Evolutionary conservation across 2,888 invertebrate species (phyloP).

Genomic region (Scaptomyza polygonia): DNA sequence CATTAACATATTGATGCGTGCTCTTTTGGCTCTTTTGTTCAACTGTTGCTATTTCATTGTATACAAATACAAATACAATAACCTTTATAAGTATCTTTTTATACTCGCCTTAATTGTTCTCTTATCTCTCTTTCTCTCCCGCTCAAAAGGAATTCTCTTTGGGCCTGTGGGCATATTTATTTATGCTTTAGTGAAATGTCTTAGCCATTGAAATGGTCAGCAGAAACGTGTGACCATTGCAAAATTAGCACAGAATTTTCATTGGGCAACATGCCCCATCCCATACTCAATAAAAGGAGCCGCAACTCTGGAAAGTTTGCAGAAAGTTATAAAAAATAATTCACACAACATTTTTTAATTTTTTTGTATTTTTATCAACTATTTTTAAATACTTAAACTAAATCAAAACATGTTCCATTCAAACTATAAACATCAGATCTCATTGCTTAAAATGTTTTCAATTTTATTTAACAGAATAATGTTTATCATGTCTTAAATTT

Average conservation of each 20-base stretch:
- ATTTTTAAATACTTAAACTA: too few species aligned
- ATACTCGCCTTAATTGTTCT: constrained; percentile 6
- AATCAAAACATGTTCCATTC: too few species aligned
- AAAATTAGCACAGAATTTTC: constrained; percentile 67
- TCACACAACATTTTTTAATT: too few species aligned
- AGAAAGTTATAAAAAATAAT: not conserved
- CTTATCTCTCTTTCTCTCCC: constrained; percentile 8
- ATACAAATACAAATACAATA: constrained; percentile 14
- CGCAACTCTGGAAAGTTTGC: constrained; percentile 9
- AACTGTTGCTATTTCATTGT: constrained; percentile 11
- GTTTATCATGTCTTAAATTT: too few species aligned
- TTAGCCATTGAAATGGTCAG: constrained; percentile 30
- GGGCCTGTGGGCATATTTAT: constrained; percentile 66
- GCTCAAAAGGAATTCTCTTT: constrained; percentile 20
- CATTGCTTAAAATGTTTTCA: too few species aligned
- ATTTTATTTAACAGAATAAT: too few species aligned
- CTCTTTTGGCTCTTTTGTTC: constrained; percentile 44
- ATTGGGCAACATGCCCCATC: constrained; percentile 1
- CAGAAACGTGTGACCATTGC: constrained; percentile 33
- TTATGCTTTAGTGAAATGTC: constrained; percentile 63
- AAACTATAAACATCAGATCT: too few species aligned
- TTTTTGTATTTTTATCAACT: too few species aligned
- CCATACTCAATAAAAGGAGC: constrained; percentile 15
- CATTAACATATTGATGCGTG: constrained; percentile 20
- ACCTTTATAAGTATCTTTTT: constrained; percentile 17